phyloP scores from a whole-genome alignment of 2,797 vertebrate species.

The Emydoidea blandingii region DNA sequence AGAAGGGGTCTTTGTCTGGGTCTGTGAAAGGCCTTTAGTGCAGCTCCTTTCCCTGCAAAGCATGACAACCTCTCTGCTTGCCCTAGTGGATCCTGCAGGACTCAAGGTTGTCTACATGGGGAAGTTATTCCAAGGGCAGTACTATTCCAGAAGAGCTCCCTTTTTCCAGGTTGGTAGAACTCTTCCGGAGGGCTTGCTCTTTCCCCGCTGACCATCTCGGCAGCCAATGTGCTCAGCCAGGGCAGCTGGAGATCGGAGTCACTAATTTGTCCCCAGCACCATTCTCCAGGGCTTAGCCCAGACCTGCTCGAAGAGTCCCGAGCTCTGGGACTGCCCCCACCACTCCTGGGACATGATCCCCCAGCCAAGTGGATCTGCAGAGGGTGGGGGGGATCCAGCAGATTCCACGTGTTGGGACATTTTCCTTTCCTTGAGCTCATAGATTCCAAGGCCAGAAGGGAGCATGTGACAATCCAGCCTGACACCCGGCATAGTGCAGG shows the following conservation, averaged over 20 bases:
- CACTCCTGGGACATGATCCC: not conserved
- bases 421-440: not conserved
- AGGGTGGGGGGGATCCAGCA: not conserved
- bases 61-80: not conserved
- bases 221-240: not conserved
- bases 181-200: not conserved
- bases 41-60: not conserved
- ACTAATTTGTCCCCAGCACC: not conserved
- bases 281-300: not conserved
- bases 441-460: not conserved
- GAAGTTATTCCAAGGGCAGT: not conserved
- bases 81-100: not conserved
- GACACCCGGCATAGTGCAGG: no score
- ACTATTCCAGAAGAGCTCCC: not conserved
- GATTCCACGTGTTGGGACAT: not conserved
- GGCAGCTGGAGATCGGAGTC: not conserved
- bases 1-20: not conserved
- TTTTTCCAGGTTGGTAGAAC: not conserved
- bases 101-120: not conserved
- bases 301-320: not conserved
- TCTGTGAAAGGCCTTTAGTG: not conserved
- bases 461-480: not conserved
- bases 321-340: not conserved
- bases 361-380: not conserved
- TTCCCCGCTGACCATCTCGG: not conserved